phyloP scores from a whole-genome alignment of 2,797 vertebrate genomes.

The Gastrophryne carolinensis region DNA sequence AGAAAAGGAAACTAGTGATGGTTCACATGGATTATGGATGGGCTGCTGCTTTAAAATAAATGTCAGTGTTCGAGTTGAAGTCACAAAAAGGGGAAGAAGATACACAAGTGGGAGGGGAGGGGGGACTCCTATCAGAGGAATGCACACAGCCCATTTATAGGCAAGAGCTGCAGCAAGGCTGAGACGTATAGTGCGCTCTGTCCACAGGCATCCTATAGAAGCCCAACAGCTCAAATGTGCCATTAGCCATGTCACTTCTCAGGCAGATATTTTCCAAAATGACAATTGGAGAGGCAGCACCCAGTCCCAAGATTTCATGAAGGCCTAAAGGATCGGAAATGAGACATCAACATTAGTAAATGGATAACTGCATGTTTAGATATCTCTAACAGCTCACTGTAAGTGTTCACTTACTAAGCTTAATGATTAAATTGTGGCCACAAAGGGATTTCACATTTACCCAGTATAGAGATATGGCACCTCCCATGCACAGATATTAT shows the following conservation, averaged over 20 bases:
- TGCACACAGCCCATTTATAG: constrained; percentile 32
- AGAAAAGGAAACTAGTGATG: neutral
- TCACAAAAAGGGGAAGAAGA: constrained; percentile 22
- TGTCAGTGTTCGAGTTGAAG: neutral
- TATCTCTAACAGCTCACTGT: neutral
- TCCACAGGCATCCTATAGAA: neutral
- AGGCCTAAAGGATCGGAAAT: no score
- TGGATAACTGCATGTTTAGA: neutral
- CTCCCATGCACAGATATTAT: no score
- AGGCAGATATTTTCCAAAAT: no score
- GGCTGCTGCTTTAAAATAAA: constrained; percentile 11
- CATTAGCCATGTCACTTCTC: no score
- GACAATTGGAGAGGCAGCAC: no score
- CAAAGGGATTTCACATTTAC: no score
- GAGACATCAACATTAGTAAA: neutral
- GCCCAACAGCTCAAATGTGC: no score
- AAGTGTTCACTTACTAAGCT: neutral
- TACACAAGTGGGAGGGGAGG: neutral
- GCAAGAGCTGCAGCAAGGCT: neutral
- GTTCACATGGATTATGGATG: constrained; percentile 5
- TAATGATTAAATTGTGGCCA: neutral
- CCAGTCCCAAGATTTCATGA: no score
- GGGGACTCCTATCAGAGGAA: neutral
- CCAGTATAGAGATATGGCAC: no score
- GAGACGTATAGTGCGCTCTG: neutral